phyloP scores from a whole-genome alignment of 2,888 invertebrate genomes.

The Sisyra nigra region DNA sequence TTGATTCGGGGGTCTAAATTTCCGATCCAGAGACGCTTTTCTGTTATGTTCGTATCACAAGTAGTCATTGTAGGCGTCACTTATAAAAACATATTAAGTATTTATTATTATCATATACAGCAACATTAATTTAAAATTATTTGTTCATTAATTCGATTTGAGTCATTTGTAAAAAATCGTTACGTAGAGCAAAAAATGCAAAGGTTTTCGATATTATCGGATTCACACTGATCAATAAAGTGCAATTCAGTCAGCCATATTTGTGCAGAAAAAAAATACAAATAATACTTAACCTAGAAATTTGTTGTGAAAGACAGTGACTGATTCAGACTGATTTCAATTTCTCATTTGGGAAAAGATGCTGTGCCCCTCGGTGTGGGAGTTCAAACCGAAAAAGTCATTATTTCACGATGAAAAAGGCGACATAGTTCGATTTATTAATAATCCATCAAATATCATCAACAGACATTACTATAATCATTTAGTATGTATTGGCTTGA shows the following conservation, averaged over 20 bases:
- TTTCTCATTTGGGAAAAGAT: constrained; percentile 20
- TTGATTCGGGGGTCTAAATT: constrained; percentile 79
- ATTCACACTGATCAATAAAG: neutral
- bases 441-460: constrained; percentile 20
- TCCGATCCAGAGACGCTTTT: constrained; percentile 78
- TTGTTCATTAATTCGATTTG: too few species aligned
- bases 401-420: constrained; percentile 22
- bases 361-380: constrained; percentile 40
- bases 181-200: neutral
- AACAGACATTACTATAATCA: constrained; percentile 32
- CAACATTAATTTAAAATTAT: too few species aligned
- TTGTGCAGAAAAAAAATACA: neutral
- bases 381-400: constrained; percentile 30
- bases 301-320: neutral
- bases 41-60: constrained; percentile 24
- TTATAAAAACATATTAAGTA: too few species aligned
- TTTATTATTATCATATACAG: too few species aligned
- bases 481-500: constrained; percentile 26
- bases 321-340: neutral
- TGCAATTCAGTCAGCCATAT: constrained; percentile 4
- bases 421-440: constrained; percentile 14
- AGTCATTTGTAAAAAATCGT: too few species aligned
- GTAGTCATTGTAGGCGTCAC: too few species aligned
- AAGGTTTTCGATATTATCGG: neutral
- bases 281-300: constrained; percentile 5